Conservation (phyloP, 1,140 invertebrate species). For the Zelostemma sp. region DNA sequence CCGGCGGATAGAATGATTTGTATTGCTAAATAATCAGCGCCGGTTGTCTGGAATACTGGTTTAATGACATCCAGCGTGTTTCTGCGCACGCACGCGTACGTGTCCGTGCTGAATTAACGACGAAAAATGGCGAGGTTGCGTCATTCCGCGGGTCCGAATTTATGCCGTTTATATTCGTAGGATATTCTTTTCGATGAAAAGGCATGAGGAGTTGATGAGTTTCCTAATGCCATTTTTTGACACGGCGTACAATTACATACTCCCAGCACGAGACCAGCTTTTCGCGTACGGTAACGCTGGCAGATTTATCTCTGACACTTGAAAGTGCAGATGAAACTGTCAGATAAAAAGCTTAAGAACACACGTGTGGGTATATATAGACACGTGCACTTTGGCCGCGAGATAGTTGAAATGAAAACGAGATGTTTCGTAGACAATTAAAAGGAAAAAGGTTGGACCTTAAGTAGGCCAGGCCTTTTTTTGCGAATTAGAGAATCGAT, state of each 20-base stretch:
- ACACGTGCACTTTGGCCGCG: neutral
- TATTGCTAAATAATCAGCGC: slow-evolving; percentile 68
- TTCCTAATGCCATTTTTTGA: neutral
- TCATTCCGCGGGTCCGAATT: slow-evolving; percentile 10
- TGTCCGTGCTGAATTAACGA: slow-evolving; percentile 27
- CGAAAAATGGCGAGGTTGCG: slow-evolving; percentile 13
- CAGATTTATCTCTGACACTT: slow-evolving; percentile 42
- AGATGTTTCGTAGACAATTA: no score
- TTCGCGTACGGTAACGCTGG: slow-evolving; percentile 16
- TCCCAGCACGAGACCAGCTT: slow-evolving; percentile 16
- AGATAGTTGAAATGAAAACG: no score
- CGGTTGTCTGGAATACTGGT: slow-evolving; percentile 63
- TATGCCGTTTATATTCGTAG: no score
- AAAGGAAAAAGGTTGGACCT: neutral
- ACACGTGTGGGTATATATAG: neutral
- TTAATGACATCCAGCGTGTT: slow-evolving; percentile 59
- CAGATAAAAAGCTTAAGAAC: slow-evolving; percentile 27
- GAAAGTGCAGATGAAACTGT: slow-evolving; percentile 38
- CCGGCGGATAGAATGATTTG: slow-evolving; percentile 61
- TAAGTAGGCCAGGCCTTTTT: neutral
- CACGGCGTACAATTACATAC: slow-evolving; percentile 12
- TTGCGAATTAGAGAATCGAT: neutral
- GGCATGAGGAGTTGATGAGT: neutral
- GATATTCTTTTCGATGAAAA: no score
- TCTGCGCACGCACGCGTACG: slow-evolving; percentile 25